Percentiles rank a stretch among this genome's conserved stretches.
Evolutionary conservation across 2,113 vertebrate genomes (phyloP).

Genomic region (Hippocampus comes): DNA sequence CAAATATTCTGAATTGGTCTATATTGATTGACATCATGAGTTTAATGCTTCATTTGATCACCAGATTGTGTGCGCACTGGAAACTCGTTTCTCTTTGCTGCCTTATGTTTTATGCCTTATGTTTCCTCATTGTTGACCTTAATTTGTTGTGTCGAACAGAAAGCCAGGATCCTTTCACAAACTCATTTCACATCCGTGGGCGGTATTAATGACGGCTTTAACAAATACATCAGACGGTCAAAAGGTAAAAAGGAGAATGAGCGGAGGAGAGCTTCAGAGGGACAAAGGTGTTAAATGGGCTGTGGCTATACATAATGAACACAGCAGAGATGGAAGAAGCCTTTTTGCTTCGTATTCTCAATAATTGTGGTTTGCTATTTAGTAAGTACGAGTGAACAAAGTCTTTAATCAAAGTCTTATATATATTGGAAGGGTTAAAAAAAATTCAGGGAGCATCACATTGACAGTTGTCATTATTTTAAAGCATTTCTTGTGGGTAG

Average conservation of each 20-base stretch:
- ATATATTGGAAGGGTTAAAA: neutral
- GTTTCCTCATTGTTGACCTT: conserved; percentile 15
- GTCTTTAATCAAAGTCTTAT: neutral
- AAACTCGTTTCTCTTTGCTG: conserved; percentile 26
- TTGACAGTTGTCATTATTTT: neutral
- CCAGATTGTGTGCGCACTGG: conserved; percentile 3
- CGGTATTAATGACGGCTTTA: conserved; percentile 37
- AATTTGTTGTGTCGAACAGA: conserved; percentile 30
- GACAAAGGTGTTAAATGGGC: conserved; percentile 29
- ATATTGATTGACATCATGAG: conserved; percentile 45
- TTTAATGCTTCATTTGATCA: conserved; percentile 42
- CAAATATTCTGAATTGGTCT: neutral
- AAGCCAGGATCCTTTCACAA: conserved; percentile 33
- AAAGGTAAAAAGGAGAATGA: conserved; percentile 12
- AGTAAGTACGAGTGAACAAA: conserved; percentile 3
- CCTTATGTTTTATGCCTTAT: neutral
- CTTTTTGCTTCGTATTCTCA: conserved; percentile 35
- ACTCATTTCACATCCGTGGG: conserved; percentile 22
- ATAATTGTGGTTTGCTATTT: conserved; percentile 26
- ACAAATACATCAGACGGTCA: conserved; percentile 19
- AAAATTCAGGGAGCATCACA: neutral
- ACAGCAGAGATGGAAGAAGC: conserved; percentile 31
- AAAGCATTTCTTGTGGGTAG: neutral
- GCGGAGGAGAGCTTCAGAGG: conserved; percentile 8
- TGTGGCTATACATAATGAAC: conserved; percentile 21